Base-by-base conservation (phyloP, 2,797 vertebrate species). In the Spinus olivaceus region DNA sequence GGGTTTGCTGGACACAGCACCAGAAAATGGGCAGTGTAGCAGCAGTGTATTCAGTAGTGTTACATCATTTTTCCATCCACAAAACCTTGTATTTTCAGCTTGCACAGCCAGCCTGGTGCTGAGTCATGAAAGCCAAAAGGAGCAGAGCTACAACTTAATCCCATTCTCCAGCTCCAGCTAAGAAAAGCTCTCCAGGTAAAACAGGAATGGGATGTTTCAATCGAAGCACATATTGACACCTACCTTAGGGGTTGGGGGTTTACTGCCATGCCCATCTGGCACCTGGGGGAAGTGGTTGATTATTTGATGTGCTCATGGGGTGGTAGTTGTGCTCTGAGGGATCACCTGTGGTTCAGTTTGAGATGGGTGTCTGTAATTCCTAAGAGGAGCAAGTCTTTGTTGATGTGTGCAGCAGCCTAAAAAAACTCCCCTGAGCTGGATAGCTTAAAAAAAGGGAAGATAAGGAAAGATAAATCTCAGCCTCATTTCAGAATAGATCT, bases 111-210 rank as follows among this genome's bases (percentile, higher is more conserved):
- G 51, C 21, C 30, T 47, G n/a, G 27, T 61, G 47, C 63, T 61
- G 39, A 69, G 28, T 86, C 80, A 81, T 22, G 70, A 92, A 90
- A 92, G 28, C 35, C 66, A 86, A 88, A 71, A 46, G 46, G 74
- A 93, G 28, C 30, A 89, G 32, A 90, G 46, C n/a, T 39, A 46
- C 41, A 71, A 50, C 81, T 81, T 72, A 69, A 90, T 81, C 53
- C 53, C 39, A 5, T 57, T 71, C 61, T 65, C 12, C 46, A 70
- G 19, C 9, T 80, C 65, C 9, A 2, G 5, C 11, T 44, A 50
- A 63, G 65, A 30, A 88, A 88, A 91, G 2, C 30, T 66, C 50
- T 79, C 42, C 50, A 86, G 41, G 28, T 66, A 27, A 21, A 56
- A 44, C 2, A 47, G 18, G 64, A 90, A 86, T 9, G 41, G 28